phyloP scores from a whole-genome alignment of 2,888 invertebrate species.

The Mechanitis messenoides region DNA sequence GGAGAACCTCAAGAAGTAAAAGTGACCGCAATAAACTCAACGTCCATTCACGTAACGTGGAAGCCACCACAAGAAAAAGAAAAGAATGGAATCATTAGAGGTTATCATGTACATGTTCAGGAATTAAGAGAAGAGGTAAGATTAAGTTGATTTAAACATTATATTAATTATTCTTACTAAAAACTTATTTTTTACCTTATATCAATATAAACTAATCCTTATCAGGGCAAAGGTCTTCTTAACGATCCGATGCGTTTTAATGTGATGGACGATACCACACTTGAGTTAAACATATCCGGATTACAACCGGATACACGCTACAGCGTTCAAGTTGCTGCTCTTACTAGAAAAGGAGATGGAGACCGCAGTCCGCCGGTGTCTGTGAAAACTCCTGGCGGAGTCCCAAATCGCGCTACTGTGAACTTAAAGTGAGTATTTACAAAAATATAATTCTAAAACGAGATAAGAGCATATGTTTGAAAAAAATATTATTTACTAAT shows the following conservation, averaged over 20 bases:
- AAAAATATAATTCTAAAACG: not conserved
- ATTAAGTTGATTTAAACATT: not conserved
- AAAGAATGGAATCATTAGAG: slow-evolving; percentile 95
- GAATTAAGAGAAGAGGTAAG: slow-evolving; percentile 90
- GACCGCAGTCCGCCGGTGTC: slow-evolving; percentile 90
- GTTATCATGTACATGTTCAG: slow-evolving; percentile 97
- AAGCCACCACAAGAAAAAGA: slow-evolving; percentile 93
- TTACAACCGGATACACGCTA: slow-evolving; percentile 97
- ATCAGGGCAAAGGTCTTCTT: slow-evolving; percentile 84
- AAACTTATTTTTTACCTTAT: too few relatives aligned
- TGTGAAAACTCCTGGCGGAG: slow-evolving; percentile 95
- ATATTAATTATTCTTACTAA: not conserved
- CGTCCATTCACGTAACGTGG: slow-evolving; percentile 97
- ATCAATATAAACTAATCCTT: slow-evolving; percentile 10
- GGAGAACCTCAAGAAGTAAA: slow-evolving; percentile 97
- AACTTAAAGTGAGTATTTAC: slow-evolving; percentile 81
- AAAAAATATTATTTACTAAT: too few relatives aligned
- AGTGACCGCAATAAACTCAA: slow-evolving; percentile 93
- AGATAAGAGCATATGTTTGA: not conserved
- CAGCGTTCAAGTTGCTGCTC: slow-evolving; percentile 94
- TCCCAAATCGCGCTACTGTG: slow-evolving; percentile 89
- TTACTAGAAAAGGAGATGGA: slow-evolving; percentile 98
- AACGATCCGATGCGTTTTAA: slow-evolving; percentile 93
- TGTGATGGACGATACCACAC: slow-evolving; percentile 85
- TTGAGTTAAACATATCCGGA: slow-evolving; percentile 89